Base-by-base conservation (phyloP, 1,140 invertebrate species). In the Apis cerana region DNA sequence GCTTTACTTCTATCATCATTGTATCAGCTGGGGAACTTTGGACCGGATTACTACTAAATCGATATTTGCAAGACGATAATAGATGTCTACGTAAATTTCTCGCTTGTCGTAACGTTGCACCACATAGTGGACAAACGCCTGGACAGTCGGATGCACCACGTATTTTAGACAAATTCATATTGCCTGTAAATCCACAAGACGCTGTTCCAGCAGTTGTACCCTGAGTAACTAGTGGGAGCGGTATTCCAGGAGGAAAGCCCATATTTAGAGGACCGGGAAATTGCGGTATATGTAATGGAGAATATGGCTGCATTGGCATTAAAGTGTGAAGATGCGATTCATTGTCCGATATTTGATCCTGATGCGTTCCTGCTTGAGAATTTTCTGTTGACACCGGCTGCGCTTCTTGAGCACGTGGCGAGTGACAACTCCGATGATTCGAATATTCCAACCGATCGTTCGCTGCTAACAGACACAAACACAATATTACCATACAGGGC, bases 81-180 rank as follows among this genome's bases (percentile, higher is more conserved):
- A 95, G 90, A 85, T 95, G 95, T 88, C 95, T 92, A 50, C 95
- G 93, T 70, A 96, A 89, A 87, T 95, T 96, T 70, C 95, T 92
- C 17, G 95, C 95, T 86, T 96, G 95, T 75, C 95, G 92, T 72
- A 96, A 94, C 72, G 95, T 95, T 68, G 95, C 94, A 80, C 95
- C 95, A 82, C 95, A 96, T 19, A 96, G 91, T 61, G 95, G 95
- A 92, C 95, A 96, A 78, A 95, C 94, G 48, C 95, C 95, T 50
- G 95, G 95, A 92, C 95, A 95, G 89, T 96, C 95, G 23, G 95
- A 96, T 75, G 95, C 95, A 56, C 95, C 95, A 67, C 95, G 94
- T 62, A 94, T 92, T 88, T 95, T 94, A 12, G 83, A 86, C 15
- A 76, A 79, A 82, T 81, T 83, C 69, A 74, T 59, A 62, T 62